A percentile compares a stretch with the other conserved stretches of the same genome.
Evolutionary conservation across 2,888 invertebrate genomes (phyloP).

Genomic region (Plemyria rubiginata): DNA sequence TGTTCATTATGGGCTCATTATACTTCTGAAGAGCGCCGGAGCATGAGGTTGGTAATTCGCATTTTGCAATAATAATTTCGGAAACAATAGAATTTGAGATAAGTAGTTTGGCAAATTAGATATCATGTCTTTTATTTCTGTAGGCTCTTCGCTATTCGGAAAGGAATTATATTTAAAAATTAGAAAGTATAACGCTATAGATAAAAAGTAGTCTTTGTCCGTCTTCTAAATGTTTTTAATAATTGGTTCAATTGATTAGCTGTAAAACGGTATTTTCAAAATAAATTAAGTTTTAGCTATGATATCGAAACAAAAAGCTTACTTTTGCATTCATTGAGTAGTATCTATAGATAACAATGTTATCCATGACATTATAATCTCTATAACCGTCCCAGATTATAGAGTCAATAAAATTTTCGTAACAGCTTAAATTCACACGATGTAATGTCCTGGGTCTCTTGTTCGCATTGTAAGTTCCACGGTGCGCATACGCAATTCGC

Average conservation of each 20-base stretch:
- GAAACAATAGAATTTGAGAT: slow-evolving; percentile 14
- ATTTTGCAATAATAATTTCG: slow-evolving; percentile 1
- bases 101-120: neutral
- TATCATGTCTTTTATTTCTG: neutral
- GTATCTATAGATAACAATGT: neutral
- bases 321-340: neutral
- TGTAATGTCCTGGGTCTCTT: neutral
- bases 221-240: too few relatives aligned
- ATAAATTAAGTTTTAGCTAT: too few relatives aligned
- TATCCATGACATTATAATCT: too few relatives aligned
- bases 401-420: neutral
- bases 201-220: too few relatives aligned
- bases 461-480: neutral
- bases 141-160: too few relatives aligned
- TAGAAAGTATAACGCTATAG: neutral
- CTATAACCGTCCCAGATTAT: too few relatives aligned
- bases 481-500: neutral
- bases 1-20: slow-evolving; percentile 16
- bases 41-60: slow-evolving; percentile 4
- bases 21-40: slow-evolving; percentile 1
- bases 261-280: too few relatives aligned
- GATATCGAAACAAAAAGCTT: too few relatives aligned
- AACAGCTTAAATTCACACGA: neutral
- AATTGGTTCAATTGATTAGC: too few relatives aligned
- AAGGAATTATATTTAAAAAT: neutral